phyloP scores from a whole-genome alignment of 2,888 invertebrate genomes.

The Andrena minutula region DNA sequence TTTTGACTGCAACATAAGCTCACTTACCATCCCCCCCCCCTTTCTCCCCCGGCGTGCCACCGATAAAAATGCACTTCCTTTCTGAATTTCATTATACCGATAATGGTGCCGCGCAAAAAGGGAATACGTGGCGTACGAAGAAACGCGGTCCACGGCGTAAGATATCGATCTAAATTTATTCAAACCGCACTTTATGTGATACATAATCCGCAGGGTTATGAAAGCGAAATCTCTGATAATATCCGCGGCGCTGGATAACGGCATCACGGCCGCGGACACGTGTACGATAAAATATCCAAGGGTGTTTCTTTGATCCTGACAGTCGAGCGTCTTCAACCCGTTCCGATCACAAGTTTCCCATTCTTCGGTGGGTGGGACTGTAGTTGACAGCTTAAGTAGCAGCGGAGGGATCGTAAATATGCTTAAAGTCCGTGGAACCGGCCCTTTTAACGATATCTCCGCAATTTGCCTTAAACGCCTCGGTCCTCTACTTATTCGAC shows the following conservation, averaged over 20 bases:
- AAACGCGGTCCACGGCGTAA: constrained; percentile 1
- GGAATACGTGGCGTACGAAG: background rate
- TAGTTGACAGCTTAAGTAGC: constrained; percentile 63
- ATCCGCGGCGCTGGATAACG: constrained; percentile 5
- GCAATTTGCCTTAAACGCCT: constrained; percentile 71
- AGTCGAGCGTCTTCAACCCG: constrained; percentile 7
- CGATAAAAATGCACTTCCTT: constrained; percentile 49
- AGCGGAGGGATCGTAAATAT: constrained; percentile 68
- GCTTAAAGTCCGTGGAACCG: constrained; percentile 56
- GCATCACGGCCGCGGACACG: constrained; percentile 4
- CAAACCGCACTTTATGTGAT: constrained; percentile 33
- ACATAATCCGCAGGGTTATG: constrained; percentile 31
- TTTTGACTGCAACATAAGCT: constrained; percentile 59
- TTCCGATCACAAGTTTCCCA: constrained; percentile 16
- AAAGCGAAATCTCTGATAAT: constrained; percentile 29
- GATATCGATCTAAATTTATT: constrained; percentile 60
- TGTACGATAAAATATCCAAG: constrained; percentile 1
- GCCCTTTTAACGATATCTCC: constrained; percentile 69
- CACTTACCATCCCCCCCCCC: constrained; percentile 15
- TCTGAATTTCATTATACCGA: constrained; percentile 61
- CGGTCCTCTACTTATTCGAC: constrained; percentile 65
- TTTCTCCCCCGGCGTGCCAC: background rate
- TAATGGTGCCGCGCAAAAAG: constrained; percentile 41
- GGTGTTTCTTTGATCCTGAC: constrained; percentile 6
- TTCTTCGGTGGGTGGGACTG: constrained; percentile 29